Percentiles rank a stretch among this genome's conserved stretches.
These are phyloP conservation scores for Vanessa tameamea DNA, from an alignment of 1,140 invertebrate genomes.

Conservation along the genomic window DNA sequence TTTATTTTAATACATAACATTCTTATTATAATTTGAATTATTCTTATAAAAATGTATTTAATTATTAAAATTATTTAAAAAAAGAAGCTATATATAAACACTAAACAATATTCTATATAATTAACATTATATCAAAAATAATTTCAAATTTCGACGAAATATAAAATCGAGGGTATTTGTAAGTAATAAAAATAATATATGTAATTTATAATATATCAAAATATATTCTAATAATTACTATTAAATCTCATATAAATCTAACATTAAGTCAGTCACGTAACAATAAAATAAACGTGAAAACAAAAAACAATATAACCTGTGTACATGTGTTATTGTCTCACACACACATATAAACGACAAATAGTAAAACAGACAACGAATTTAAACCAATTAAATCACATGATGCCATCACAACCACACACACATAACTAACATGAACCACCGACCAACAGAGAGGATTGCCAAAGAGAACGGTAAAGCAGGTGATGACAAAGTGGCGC, in stretches of 20 bases:
- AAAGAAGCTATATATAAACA: slow-evolving; percentile 8
- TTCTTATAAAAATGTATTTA: slow-evolving; percentile 15
- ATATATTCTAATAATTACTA: background rate
- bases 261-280: too few relatives aligned
- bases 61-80: slow-evolving; percentile 5
- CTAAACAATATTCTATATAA: slow-evolving; percentile 10
- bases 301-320: background rate
- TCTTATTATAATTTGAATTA: slow-evolving; percentile 20
- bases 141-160: too few relatives aligned
- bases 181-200: background rate
- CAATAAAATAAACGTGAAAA: background rate
- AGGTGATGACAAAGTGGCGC: slow-evolving; percentile 76
- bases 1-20: slow-evolving; percentile 20
- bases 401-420: background rate
- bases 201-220: background rate
- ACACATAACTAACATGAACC: slow-evolving; percentile 45
- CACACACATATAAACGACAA: background rate
- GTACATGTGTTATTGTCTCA: background rate
- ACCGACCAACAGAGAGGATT: slow-evolving; percentile 76
- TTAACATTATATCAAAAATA: too few relatives aligned
- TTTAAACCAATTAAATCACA: background rate
- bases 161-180: too few relatives aligned
- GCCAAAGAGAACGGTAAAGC: slow-evolving; percentile 77
- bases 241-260: background rate
- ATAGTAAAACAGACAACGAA: background rate